phyloP scores from a whole-genome alignment of 1,140 invertebrate species.

The Sycophaga agraensis region DNA sequence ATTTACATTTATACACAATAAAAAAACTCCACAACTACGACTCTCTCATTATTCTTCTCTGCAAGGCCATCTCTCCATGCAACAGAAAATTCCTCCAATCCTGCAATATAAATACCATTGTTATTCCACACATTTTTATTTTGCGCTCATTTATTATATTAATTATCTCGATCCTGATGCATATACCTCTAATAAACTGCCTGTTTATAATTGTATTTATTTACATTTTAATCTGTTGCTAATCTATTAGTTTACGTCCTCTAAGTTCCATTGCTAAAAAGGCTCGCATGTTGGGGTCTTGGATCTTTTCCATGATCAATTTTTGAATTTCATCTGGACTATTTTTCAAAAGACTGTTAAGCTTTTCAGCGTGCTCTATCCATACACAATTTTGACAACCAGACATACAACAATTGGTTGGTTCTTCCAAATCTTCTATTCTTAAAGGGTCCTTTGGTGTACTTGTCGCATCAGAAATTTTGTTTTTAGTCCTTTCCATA shows the following conservation, averaged over 20 bases:
- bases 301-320: conserved; percentile 74
- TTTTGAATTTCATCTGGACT: conserved; percentile 68
- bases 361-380: conserved; percentile 85
- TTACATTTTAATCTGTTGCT: no score
- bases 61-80: not conserved
- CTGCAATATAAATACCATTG: not conserved
- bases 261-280: conserved; percentile 77
- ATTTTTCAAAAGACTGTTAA: conserved; percentile 69
- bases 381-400: conserved; percentile 95
- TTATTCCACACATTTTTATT: no score
- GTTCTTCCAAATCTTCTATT: conserved; percentile 50
- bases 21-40: no score
- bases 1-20: conserved; percentile 9
- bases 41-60: no score
- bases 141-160: no score
- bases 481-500: conserved; percentile 1
- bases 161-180: no score
- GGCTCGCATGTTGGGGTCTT: conserved; percentile 80
- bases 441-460: not conserved
- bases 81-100: conserved; percentile 6
- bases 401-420: conserved; percentile 88
- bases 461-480: not conserved
- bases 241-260: conserved; percentile 44
- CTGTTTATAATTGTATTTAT: no score
- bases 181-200: no score